A percentile compares a stretch with the other conserved stretches of the same genome.
Evolutionary conservation across 2,113 vertebrate species (phyloP).

Genomic region (Melanerpes formicivorus): DNA sequence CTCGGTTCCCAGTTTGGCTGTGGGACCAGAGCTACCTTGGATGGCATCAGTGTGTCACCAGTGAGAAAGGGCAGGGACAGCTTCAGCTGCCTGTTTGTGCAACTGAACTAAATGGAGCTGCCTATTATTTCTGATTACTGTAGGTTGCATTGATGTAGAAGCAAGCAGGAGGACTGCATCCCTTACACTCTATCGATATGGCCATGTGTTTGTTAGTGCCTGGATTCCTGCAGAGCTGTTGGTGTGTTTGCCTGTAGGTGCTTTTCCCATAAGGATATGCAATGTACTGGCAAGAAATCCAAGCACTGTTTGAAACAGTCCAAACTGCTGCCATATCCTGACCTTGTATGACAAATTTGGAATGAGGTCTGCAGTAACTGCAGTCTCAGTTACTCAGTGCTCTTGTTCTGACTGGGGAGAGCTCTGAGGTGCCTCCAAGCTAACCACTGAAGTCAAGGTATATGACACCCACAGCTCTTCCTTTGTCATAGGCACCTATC

Average conservation of each 20-base stretch:
- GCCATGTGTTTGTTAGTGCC: not conserved
- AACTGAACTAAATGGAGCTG: not conserved
- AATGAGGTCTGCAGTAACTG: not conserved
- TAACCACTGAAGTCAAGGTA: not conserved
- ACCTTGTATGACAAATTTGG: not conserved
- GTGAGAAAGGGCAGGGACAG: not conserved
- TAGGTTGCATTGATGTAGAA: not conserved
- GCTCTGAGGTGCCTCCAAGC: not conserved
- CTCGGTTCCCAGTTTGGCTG: rapidly evolving
- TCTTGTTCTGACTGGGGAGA: not conserved
- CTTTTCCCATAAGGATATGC: not conserved
- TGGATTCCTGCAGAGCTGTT: not conserved
- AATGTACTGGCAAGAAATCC: not conserved
- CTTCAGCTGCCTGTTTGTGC: not conserved
- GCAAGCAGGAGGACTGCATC: not conserved
- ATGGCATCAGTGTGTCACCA: rapidly evolving
- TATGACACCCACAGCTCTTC: too few relatives aligned
- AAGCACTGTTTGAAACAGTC: not conserved
- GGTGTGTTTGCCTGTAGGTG: not conserved
- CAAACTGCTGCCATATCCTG: not conserved
- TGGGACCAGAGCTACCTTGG: not conserved
- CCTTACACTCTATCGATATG: not conserved
- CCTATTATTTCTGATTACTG: not conserved
- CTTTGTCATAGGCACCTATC: too few relatives aligned
- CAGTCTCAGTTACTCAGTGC: rapidly evolving